A percentile compares a stretch with the other conserved stretches of the same genome.
Conservation (phyloP, 2,113 vertebrate genomes). For the Colistium nudipinnis region DNA sequence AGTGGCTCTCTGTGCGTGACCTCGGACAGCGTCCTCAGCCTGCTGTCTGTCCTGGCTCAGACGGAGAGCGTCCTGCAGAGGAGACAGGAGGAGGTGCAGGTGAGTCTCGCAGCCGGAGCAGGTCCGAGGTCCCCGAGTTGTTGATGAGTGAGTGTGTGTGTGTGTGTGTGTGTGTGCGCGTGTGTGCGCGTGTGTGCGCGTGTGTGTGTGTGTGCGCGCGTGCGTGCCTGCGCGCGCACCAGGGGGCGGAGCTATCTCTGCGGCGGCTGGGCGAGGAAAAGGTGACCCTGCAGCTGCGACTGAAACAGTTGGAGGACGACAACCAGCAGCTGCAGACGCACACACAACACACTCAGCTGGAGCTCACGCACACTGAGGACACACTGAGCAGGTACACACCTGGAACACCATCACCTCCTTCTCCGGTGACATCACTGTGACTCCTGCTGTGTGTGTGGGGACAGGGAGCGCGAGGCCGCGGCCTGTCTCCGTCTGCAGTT, state of each 20-base stretch:
- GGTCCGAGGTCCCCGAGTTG: background rate
- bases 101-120: conserved; percentile 1
- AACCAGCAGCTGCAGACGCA: conserved; percentile 52
- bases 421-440: background rate
- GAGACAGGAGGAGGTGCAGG: conserved; percentile 74
- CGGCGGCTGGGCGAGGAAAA: conserved; percentile 53
- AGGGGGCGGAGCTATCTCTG: conserved; percentile 65
- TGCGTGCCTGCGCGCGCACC: background rate
- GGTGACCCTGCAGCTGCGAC: conserved; percentile 44
- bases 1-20: conserved; percentile 5
- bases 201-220: conserved; percentile 2
- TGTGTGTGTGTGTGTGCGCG: conserved; percentile 8
- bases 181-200: conserved; percentile 13
- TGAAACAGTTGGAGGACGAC: conserved; percentile 64
- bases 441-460: conserved; percentile 25
- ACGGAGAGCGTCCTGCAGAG: conserved; percentile 72
- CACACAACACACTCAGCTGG: conserved; percentile 44
- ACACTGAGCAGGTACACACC: conserved; percentile 64
- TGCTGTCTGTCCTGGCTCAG: conserved; percentile 71
- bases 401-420: background rate
- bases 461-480: conserved; percentile 73
- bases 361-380: conserved; percentile 60
- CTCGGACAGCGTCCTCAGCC: conserved; percentile 30
- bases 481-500: conserved; percentile 81
- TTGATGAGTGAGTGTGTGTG: background rate